Percentiles rank a stretch among this genome's conserved stretches.
phyloP scores from a whole-genome alignment of 2,797 vertebrate genomes.

The Falco concolor region DNA sequence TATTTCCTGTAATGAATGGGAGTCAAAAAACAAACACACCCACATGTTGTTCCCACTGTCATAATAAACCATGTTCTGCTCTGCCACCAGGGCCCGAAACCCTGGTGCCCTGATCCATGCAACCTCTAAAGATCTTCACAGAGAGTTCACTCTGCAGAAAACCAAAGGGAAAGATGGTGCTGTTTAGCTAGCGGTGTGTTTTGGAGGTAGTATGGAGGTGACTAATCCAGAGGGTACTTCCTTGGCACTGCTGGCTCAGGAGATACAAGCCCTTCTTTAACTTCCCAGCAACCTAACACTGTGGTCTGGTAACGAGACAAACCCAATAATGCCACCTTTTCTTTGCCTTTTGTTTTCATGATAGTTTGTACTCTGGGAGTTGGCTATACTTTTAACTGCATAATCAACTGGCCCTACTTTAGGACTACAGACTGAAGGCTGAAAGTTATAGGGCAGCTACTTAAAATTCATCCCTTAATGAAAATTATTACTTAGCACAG shows the following conservation, averaged over 20 bases:
- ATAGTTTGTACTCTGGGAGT: not conserved
- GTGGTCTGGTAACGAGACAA: not conserved
- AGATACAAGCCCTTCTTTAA: not conserved
- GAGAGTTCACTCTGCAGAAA: not conserved
- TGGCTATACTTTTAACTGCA: not conserved
- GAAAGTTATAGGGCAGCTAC: not conserved
- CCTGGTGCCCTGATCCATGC: not conserved
- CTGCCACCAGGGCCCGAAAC: not conserved
- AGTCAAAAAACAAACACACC: not conserved
- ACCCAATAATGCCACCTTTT: not conserved
- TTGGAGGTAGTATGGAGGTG: not conserved
- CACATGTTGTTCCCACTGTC: not conserved
- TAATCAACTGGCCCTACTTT: not conserved
- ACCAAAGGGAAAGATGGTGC: not conserved
- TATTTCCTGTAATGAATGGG: not conserved
- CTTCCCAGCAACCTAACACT: not conserved
- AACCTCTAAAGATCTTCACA: not conserved
- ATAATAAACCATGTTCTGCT: not conserved
- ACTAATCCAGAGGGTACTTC: not conserved
- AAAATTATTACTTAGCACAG: not conserved
- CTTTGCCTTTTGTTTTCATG: not conserved
- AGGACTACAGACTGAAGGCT: not conserved
- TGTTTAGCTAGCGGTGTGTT: not conserved
- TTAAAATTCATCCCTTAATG: not conserved
- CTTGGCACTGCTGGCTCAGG: not conserved